Base-by-base conservation (phyloP, 2,113 vertebrate genomes). In the Carlito syrichta region DNA sequence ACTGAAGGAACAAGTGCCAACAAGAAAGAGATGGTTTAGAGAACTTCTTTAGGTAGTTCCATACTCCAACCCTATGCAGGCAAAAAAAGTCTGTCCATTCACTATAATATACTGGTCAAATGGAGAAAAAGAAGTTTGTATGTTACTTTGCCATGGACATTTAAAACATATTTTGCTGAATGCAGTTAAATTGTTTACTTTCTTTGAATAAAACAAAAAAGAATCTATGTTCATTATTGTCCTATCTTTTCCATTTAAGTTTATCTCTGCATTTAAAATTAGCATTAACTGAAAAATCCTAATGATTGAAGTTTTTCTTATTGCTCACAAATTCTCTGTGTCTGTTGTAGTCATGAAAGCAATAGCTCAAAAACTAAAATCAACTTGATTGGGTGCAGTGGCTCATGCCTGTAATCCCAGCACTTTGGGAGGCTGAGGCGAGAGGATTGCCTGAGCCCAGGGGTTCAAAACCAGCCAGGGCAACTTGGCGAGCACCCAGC, bases 1-100 rank as follows among this genome's bases (percentile, higher is more conserved):
- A 99, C 99, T 99, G 98, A 32, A 89, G 76, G 95, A 96, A 90
- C 16, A 97, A 96, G 78, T 8, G 48, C 79, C 56, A 96, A 85
- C 25, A 91, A 96, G 74, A 87, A 84, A 86, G 45, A n/a, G 56
- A 62, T 0, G 87, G 32, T 90, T 86, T 77, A 38, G 3, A 82
- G 63, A 71, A 43, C 85, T 1, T 23, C 43, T 7, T 92, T 83
- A 76, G 32, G 62, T 12, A 54, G 69, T 38, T 63, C 17, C 25
- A 38, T 4, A 17, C 73, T 13, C 22, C 93, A 1, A 27, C 13
- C 52, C 8, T 40, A 30, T 78, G 35, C 50, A 93, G 45, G 82
- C 48, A 32, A 76, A 62, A n/a, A 2, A 52, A 8, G 45, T 20
- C 63, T 23, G 66, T 43, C 40, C 14, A 3, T 1, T 58, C 30